These are phyloP conservation scores for Laticauda laticaudata DNA, from an alignment of 2,113 vertebrate species.

Conservation along the genomic window DNA sequence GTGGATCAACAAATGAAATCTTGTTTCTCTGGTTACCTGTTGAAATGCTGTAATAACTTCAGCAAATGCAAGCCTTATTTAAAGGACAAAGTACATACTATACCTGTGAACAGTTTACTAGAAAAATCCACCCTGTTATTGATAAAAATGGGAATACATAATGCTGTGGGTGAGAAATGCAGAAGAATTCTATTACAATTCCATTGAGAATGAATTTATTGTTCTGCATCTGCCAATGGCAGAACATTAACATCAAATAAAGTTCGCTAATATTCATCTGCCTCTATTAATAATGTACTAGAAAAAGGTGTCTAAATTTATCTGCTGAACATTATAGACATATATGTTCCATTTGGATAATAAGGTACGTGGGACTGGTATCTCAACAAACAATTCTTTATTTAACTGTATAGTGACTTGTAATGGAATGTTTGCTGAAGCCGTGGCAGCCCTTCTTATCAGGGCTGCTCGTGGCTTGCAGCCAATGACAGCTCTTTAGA, in stretches of 20 bases:
- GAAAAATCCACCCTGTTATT: not conserved
- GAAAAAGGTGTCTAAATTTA: not conserved
- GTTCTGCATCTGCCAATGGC: not conserved
- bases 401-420: too few species aligned
- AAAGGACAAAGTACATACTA: not conserved
- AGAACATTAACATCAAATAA: not conserved
- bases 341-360: not conserved
- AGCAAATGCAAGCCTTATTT: not conserved
- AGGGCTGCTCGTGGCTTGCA: too few species aligned
- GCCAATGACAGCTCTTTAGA: too few species aligned
- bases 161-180: not conserved
- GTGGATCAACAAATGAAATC: not conserved
- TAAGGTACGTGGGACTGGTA: too few species aligned
- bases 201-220: not conserved
- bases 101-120: not conserved
- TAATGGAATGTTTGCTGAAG: too few species aligned
- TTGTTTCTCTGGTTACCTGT: not conserved
- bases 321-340: not conserved
- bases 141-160: not conserved
- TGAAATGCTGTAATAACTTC: not conserved
- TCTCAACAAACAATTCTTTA: too few species aligned
- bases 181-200: not conserved
- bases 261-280: not conserved
- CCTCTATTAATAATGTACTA: not conserved
- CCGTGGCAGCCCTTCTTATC: too few species aligned